These are phyloP conservation scores for Xenopus petersii DNA, from an alignment of 2,797 vertebrate genomes.

Conservation along the genomic window DNA sequence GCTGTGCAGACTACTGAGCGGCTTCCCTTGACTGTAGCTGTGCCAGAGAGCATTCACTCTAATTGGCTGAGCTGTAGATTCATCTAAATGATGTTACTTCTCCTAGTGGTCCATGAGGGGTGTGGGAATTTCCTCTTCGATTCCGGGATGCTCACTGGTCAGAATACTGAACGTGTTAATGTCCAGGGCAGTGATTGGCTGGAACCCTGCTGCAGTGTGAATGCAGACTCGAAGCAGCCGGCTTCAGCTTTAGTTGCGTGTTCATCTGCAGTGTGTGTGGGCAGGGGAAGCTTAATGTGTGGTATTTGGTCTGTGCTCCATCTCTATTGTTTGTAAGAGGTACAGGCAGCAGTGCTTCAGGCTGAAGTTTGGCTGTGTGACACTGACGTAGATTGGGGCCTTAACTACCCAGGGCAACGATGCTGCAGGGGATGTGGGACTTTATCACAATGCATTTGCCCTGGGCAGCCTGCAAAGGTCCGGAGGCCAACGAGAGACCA, in stretches of 20 bases:
- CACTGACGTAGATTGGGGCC: no score
- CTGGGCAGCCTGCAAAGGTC: constrained; percentile 59
- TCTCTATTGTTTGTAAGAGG: neutral
- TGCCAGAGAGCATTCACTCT: neutral
- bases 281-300: constrained; percentile 24
- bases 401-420: no score
- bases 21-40: neutral
- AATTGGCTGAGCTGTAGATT: neutral
- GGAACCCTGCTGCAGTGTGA: constrained; percentile 86
- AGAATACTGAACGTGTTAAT: no score
- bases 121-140: constrained; percentile 44
- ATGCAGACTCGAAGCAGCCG: constrained; percentile 70
- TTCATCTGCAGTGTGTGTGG: constrained; percentile 48
- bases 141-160: no score
- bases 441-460: no score
- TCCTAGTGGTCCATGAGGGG: constrained; percentile 14
- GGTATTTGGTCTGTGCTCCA: constrained; percentile 7
- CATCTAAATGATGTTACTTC: neutral
- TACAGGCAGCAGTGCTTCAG: neutral
- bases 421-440: no score
- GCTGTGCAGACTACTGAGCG: no score
- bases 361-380: no score
- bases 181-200: constrained; percentile 74
- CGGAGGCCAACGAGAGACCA: constrained; percentile 55
- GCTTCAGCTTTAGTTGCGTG: constrained; percentile 40